Percentiles rank a stretch among this genome's conserved stretches.
These are phyloP conservation scores for Chrysemys picta DNA, from an alignment of 2,113 vertebrate species.

Conservation along the genomic window DNA sequence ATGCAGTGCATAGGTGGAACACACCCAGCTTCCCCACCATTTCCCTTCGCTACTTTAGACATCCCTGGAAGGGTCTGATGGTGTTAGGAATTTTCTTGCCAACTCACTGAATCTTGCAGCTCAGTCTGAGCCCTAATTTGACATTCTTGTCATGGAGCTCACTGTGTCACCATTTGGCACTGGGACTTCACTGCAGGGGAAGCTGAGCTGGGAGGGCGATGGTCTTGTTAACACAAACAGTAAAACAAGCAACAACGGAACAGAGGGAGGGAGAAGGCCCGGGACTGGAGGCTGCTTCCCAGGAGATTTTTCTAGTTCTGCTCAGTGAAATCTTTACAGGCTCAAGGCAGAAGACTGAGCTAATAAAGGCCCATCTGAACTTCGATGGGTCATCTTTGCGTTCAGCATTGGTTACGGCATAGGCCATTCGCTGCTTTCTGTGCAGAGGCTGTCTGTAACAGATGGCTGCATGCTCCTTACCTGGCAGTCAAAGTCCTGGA, in stretches of 20 bases:
- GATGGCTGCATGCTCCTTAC: constrained; percentile 74
- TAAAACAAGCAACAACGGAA: not conserved
- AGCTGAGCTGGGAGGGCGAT: not conserved
- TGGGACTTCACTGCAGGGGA: not conserved
- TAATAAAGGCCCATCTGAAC: not conserved
- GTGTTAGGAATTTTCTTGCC: not conserved
- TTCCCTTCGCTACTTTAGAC: not conserved
- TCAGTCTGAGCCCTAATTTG: not conserved
- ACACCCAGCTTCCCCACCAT: not conserved
- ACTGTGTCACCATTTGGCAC: not conserved
- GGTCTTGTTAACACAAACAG: not conserved
- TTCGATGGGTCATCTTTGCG: not conserved
- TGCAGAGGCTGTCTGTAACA: not conserved
- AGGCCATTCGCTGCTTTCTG: not conserved
- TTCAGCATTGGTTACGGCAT: not conserved
- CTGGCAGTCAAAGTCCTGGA: constrained; percentile 97
- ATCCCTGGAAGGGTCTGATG: not conserved
- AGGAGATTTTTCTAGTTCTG: not conserved
- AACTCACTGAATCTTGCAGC: not conserved
- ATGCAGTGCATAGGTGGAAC: not conserved
- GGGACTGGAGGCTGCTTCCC: not conserved
- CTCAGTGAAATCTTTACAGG: not conserved
- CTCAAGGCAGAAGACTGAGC: not conserved
- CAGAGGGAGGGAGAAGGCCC: not conserved
- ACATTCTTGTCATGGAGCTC: not conserved